Percentiles rank a stretch among this genome's conserved stretches.
phyloP scores from a whole-genome alignment of 1,140 invertebrate species.

The Contarinia nasturtii region DNA sequence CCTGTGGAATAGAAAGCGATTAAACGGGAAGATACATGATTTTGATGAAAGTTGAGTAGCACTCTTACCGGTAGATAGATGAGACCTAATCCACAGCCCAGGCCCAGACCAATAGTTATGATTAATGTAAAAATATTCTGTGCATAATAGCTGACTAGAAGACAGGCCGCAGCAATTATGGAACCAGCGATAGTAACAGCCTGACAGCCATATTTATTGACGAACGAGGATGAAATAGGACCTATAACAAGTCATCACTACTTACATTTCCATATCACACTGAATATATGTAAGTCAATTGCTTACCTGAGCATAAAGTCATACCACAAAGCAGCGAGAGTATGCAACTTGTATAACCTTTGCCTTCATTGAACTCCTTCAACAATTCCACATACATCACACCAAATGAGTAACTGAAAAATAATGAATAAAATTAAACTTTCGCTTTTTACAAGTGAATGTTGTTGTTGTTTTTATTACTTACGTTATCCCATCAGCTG shows the following conservation, averaged over 20 bases:
- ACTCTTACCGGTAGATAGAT: constrained; percentile 59
- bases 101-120: constrained; percentile 71
- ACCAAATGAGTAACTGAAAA: constrained; percentile 79
- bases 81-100: constrained; percentile 72
- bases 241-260: constrained; percentile 33
- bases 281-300: too few species aligned
- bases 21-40: too few species aligned
- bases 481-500: constrained; percentile 77
- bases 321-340: constrained; percentile 80
- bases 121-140: constrained; percentile 60
- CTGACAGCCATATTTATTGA: constrained; percentile 84
- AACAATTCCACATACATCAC: constrained; percentile 67
- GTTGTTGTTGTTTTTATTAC: too few species aligned
- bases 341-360: constrained; percentile 68
- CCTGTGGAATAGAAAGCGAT: constrained; percentile 19
- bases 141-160: constrained; percentile 56
- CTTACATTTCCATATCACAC: too few species aligned
- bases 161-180: constrained; percentile 54
- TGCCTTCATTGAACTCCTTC: constrained; percentile 57
- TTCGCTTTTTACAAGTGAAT: neutral
- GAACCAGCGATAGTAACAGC: constrained; percentile 76
- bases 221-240: constrained; percentile 78
- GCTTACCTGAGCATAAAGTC: constrained; percentile 73
- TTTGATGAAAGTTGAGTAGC: too few species aligned
- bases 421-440: constrained; percentile 8